Evolutionary conservation across 1,140 invertebrate species (phyloP).

Genomic region (Hylaeus volcanicus): DNA sequence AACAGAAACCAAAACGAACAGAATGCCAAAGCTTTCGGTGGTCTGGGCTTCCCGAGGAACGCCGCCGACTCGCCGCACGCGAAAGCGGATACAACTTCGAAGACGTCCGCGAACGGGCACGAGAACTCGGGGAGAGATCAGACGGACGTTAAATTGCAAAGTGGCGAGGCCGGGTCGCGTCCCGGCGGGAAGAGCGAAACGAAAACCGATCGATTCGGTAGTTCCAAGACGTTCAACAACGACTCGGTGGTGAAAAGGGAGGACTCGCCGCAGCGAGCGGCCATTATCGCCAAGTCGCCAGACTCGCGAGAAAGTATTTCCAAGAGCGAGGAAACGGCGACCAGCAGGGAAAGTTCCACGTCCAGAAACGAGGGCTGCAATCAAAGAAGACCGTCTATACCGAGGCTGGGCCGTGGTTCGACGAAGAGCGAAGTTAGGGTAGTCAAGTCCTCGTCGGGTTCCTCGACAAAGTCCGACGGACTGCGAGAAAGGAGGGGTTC

Average conservation of each 20-base stretch:
- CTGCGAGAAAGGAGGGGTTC: constrained; percentile 54
- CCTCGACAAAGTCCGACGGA: constrained; percentile 51
- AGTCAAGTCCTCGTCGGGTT: constrained; percentile 46
- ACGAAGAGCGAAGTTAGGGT: constrained; percentile 62
- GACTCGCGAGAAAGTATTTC: constrained; percentile 42
- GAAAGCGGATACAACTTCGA: constrained; percentile 22
- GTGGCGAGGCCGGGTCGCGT: constrained; percentile 10
- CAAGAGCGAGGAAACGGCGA: constrained; percentile 44
- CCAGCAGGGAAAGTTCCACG: constrained; percentile 47
- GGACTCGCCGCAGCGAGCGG: constrained; percentile 3
- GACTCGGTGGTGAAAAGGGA: constrained; percentile 36
- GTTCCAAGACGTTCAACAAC: constrained; percentile 25
- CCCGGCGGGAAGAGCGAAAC: constrained; percentile 15
- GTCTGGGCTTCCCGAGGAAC: background rate
- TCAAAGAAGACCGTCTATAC: constrained; percentile 57
- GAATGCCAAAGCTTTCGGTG: constrained; percentile 14
- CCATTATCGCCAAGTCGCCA: constrained; percentile 33
- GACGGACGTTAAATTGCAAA: constrained; percentile 52
- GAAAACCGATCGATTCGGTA: constrained; percentile 2
- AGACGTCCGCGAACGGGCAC: background rate
- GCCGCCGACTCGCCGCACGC: background rate
- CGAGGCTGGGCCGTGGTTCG: constrained; percentile 48
- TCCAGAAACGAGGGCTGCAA: constrained; percentile 59
- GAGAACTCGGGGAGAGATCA: constrained; percentile 49
- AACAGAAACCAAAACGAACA: constrained; percentile 37